Conservation (phyloP, 2,797 vertebrate species). For the Poliocrania exsul region DNA sequence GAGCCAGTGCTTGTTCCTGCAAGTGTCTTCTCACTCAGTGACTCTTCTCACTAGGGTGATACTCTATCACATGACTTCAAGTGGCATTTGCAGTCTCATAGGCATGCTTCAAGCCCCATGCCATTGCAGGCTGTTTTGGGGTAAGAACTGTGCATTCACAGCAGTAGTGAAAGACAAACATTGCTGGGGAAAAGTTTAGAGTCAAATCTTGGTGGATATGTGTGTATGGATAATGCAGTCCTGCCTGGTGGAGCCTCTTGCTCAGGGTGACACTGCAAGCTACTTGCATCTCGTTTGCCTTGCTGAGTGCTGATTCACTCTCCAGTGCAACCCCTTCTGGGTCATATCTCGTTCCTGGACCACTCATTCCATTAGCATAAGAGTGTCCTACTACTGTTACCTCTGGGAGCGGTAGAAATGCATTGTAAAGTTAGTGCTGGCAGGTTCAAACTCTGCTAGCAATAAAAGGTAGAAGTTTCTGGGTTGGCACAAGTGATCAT, state of each 20-base stretch:
- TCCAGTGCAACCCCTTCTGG: neutral
- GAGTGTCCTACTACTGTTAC: neutral
- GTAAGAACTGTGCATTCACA: neutral
- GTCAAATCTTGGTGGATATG: neutral
- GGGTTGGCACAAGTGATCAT: rapidly evolving
- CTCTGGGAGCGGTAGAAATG: neutral
- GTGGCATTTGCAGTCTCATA: neutral
- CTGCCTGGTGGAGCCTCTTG: neutral
- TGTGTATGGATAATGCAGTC: neutral
- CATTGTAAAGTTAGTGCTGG: neutral
- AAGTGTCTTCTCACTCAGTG: neutral
- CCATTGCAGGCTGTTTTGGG: neutral
- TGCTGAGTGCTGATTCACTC: neutral
- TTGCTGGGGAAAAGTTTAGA: neutral
- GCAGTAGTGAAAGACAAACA: neutral
- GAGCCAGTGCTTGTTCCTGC: neutral
- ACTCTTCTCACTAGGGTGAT: neutral
- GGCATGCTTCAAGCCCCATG: neutral
- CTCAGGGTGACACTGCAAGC: neutral
- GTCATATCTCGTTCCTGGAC: neutral
- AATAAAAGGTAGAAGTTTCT: neutral
- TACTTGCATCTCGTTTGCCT: neutral
- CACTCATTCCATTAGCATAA: neutral
- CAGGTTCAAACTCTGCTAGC: neutral
- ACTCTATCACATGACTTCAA: neutral